Base-by-base conservation (phyloP, 2,797 vertebrate species). In the Novumbra hubbsi region DNA sequence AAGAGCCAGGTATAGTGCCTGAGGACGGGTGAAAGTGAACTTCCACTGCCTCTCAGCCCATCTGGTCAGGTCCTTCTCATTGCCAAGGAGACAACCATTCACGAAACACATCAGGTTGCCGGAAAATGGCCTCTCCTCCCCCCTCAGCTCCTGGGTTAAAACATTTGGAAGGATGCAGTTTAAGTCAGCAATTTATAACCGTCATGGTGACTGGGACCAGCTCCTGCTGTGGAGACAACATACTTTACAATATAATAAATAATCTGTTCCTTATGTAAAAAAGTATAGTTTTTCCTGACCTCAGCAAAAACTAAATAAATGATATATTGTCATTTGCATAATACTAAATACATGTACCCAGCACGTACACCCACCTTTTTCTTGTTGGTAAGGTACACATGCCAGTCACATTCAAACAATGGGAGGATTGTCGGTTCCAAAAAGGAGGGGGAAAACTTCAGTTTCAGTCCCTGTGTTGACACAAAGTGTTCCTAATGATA, bases 81-180 rank as follows among this genome's bases (percentile, higher is more conserved):
- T 84, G 0, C 96, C 96, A 19, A 98, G 88, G 73, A 96, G 88
- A 24, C 79, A 75, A 27, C 90, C 91, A 0, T 95, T 90, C 41
- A 93, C 1, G 77, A 96, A 96, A 84, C 95, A 97, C 92, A 96
- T 94, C 83, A 96, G 88, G 0, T 69, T 77, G 77, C 94, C 92
- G 74, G 88, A 82, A 70, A 92, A 96, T 1, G 91, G 90, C 96
- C 96, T 97, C 63, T 90, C 87, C 80, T 98, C 94, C 41, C 93
- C 94, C 85, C 87, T 91, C 80, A 97, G 85, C 74, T 96, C 94
- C 96, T 97, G 88, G 70, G 76, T 78, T 81, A 88, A 73, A 84
- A 52, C 75, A 72, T 75, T 65, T 73, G 75, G 66, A 80, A 76
- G 62, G 78, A 79, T 24, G 49, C 21, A 64, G 57, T 76, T 71